Evolutionary conservation across 2,888 invertebrate species (phyloP), one percentile per base, ranked within the genome.

Genomic region (Patella depressa): DNA sequence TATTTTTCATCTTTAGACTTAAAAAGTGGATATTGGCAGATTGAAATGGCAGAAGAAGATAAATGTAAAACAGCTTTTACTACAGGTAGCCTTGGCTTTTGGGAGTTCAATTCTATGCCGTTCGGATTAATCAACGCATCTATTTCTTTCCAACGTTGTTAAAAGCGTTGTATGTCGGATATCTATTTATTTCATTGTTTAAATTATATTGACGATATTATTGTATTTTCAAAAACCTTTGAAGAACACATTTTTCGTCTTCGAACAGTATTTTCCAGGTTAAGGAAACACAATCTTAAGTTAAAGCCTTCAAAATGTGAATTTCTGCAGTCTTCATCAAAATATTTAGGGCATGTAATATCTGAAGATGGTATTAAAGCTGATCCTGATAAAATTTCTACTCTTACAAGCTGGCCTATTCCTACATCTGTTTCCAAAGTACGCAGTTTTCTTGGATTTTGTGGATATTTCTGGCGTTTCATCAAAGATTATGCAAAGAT

Each of bases 231-330:
- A 15, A 54, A 72, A 5, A 74, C 73, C n/a, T 80, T 84, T 76
- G 24, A 24, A 1, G 79, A 79, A 29, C 82, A 83, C 73, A 72
- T 81, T 24, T 24, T 24, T 24, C 24, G 24, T 24, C 24, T 24
- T 24, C 24, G 24, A 24, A 1, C 71, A 29, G 80, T 84, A 14
- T 83, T 85, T 57, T 29, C 76, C n/a, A 54, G 79, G 45, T 69
- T 83, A 3, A 53, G 74, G 14, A 71, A 80, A 2, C 81, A 81
- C 29, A 80, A 81, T 29, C 57, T 84, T 11, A 81, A 74, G 19
- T 71, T 81, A 9, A 81, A 85, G 19, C 79, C 81, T 12, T 57
- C 75, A n/a, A 85, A 82, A 74, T 85, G 85, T 79, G 71, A 79
- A n/a, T 80, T 81, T 80, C 77, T 77, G 29, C 55, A 78, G 5